Evolutionary conservation across 2,888 invertebrate species (phyloP).

Genomic region (Alloplasta piceator): DNA sequence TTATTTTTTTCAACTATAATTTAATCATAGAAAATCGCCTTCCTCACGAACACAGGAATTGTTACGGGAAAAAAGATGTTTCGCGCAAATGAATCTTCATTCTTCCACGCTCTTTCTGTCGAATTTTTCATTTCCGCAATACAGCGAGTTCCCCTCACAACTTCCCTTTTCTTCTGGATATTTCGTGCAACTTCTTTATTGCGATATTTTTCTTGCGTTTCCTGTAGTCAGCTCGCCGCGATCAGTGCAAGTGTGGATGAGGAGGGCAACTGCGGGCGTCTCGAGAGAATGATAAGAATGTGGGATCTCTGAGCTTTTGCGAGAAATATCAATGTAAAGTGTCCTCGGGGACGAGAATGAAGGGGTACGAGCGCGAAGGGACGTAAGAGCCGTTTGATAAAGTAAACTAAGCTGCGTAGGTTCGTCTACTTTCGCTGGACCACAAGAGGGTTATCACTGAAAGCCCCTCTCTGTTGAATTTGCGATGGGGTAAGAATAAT

Average conservation of each 20-base stretch:
- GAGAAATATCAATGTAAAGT: constrained; percentile 36
- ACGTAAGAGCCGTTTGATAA: neutral
- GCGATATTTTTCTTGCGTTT: too few relatives aligned
- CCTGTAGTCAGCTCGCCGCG: too few relatives aligned
- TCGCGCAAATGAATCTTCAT: too few relatives aligned
- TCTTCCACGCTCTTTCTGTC: too few relatives aligned
- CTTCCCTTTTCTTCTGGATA: too few relatives aligned
- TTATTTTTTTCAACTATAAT: too few relatives aligned
- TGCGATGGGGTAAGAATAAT: neutral
- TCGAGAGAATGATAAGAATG: constrained; percentile 30
- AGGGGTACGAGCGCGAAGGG: neutral
- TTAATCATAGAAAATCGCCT: too few relatives aligned
- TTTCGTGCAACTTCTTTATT: too few relatives aligned
- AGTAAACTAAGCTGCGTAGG: constrained; percentile 4
- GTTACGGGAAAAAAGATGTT: too few relatives aligned
- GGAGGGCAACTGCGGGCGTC: constrained; percentile 17
- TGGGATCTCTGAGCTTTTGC: neutral
- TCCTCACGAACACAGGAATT: too few relatives aligned
- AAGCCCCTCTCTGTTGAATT: constrained; percentile 30
- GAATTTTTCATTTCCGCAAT: too few relatives aligned
- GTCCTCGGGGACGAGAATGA: constrained; percentile 14
- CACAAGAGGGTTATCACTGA: neutral
- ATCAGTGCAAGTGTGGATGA: neutral
- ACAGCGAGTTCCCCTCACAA: too few relatives aligned
- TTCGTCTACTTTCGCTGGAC: neutral